These are phyloP conservation scores for Heterochromis multidens DNA, from an alignment of 2,113 vertebrate species.

Conservation along the genomic window DNA sequence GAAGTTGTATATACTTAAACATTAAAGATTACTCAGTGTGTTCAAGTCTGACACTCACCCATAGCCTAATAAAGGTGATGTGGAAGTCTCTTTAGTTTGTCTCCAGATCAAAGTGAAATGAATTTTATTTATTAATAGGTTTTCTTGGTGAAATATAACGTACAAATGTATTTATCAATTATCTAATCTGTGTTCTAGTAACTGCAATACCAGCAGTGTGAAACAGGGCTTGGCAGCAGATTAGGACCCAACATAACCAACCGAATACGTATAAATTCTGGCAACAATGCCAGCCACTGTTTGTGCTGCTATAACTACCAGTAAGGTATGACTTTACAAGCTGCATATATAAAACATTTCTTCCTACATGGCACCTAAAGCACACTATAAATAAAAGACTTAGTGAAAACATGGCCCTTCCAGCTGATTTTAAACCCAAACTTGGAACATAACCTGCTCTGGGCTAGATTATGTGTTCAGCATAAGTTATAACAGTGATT, in stretches of 20 bases:
- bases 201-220: neutral
- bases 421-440: neutral
- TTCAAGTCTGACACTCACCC: neutral
- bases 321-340: neutral
- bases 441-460: no score
- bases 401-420: neutral
- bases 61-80: neutral
- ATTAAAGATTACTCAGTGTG: neutral
- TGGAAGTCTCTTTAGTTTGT: neutral
- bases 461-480: no score
- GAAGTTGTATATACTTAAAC: neutral
- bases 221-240: neutral
- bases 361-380: neutral
- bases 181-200: neutral
- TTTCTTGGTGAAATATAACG: neutral
- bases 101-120: neutral
- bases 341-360: neutral
- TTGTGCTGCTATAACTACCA: neutral
- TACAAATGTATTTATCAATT: neutral
- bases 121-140: neutral
- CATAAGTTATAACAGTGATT: no score
- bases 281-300: neutral
- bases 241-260: neutral
- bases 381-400: no score
- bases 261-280: neutral